A percentile compares a stretch with the other conserved stretches of the same genome.
phyloP scores from a whole-genome alignment of 1,140 invertebrate genomes.

The Holotrichia oblita region DNA sequence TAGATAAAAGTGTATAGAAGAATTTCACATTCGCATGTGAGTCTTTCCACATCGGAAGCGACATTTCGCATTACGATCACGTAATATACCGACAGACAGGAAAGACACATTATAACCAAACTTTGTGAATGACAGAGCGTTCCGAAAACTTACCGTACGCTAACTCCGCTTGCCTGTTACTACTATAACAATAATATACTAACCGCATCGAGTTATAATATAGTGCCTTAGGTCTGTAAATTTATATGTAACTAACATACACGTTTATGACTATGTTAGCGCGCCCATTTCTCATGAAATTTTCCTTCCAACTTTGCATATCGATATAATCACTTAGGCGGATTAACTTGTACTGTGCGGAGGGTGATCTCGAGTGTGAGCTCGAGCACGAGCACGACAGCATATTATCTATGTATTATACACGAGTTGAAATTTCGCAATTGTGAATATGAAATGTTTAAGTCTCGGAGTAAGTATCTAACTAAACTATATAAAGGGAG shows the following conservation, averaged over 20 bases:
- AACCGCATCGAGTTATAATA: slow-evolving; percentile 15
- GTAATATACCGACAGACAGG: slow-evolving; percentile 16
- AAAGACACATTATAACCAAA: slow-evolving; percentile 13
- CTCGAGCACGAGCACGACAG: background rate
- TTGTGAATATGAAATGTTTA: background rate
- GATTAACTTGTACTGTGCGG: background rate
- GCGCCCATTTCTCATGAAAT: background rate
- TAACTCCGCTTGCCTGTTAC: background rate
- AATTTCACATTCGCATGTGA: slow-evolving; percentile 20
- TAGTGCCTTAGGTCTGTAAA: background rate
- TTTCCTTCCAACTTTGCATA: background rate
- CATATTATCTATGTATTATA: background rate
- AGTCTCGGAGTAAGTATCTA: background rate
- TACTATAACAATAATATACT: background rate
- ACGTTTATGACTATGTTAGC: background rate
- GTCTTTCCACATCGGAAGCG: background rate
- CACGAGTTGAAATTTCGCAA: background rate
- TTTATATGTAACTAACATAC: background rate
- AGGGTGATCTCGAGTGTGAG: background rate
- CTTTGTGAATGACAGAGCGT: slow-evolving; percentile 11
- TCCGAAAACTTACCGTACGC: slow-evolving; percentile 10
- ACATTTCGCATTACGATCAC: background rate
- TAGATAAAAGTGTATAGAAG: too few species aligned
- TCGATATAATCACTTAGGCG: background rate
- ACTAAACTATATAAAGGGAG: too few species aligned